Percentiles rank a stretch among this genome's conserved stretches.
Conservation (phyloP, 2,113 vertebrate genomes). For the Danionella cerebrum region DNA sequence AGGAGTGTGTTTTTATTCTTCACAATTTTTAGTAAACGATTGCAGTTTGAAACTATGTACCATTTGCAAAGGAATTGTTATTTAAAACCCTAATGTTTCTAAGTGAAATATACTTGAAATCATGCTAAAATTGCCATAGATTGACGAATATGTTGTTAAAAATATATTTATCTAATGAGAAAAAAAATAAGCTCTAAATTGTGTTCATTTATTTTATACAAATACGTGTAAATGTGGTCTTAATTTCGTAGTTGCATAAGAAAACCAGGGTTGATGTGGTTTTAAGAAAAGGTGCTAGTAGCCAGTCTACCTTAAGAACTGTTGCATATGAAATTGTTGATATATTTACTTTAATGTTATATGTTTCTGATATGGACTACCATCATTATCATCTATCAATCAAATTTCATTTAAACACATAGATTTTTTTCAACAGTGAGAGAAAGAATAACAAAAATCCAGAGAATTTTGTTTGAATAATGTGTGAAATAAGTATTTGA, state of each 20-base stretch:
- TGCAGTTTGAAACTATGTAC: conserved; percentile 17
- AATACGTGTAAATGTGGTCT: conserved; percentile 49
- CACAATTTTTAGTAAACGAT: conserved; percentile 19
- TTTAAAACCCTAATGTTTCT: conserved; percentile 52
- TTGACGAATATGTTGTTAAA: conserved; percentile 50
- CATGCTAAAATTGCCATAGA: conserved; percentile 42
- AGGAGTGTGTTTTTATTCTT: conserved; percentile 42
- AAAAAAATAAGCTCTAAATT: conserved; percentile 44
- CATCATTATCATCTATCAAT: too few relatives aligned
- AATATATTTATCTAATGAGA: conserved; percentile 55
- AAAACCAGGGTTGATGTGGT: conserved; percentile 43
- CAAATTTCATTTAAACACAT: background rate
- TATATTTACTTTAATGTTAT: conserved; percentile 44
- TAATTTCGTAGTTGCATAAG: conserved; percentile 53
- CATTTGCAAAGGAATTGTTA: conserved; percentile 39
- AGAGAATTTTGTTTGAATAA: too few relatives aligned
- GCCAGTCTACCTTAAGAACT: conserved; percentile 58
- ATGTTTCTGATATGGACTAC: conserved; percentile 16
- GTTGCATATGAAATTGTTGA: conserved; percentile 37
- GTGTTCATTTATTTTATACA: conserved; percentile 61
- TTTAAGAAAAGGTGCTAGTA: conserved; percentile 59
- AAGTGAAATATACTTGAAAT: conserved; percentile 62
- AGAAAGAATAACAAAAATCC: too few relatives aligned
- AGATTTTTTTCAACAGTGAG: too few relatives aligned
- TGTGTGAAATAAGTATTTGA: too few relatives aligned